phyloP scores from a whole-genome alignment of 1,140 invertebrate genomes.

The Arctopsyche grandis region DNA sequence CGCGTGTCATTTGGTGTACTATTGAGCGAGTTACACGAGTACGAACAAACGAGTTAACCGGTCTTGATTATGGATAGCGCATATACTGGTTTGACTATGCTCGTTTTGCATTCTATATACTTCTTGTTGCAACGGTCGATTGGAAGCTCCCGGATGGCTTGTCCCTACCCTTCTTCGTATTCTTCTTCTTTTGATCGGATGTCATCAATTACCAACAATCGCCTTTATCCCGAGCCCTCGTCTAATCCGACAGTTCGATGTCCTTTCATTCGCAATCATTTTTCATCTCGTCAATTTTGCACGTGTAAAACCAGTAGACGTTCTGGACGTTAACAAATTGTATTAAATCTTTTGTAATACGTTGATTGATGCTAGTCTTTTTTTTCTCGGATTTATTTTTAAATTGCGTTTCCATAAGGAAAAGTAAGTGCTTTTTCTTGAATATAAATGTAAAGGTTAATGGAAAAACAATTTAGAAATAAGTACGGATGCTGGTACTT shows the following conservation, averaged over 20 bases:
- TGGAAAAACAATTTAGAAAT: too few relatives aligned
- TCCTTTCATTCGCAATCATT: background rate
- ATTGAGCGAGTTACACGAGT: background rate
- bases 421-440: too few relatives aligned
- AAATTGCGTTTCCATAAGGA: too few relatives aligned
- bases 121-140: background rate
- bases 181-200: background rate
- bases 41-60: constrained; percentile 28
- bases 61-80: constrained; percentile 2
- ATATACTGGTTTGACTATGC: background rate
- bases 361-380: too few relatives aligned
- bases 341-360: too few relatives aligned
- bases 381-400: too few relatives aligned
- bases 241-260: background rate
- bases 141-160: background rate
- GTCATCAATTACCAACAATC: constrained; percentile 15
- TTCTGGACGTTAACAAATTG: too few relatives aligned
- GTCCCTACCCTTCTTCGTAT: too few relatives aligned
- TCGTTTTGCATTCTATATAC: constrained; percentile 11
- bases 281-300: background rate
- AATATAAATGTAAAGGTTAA: too few relatives aligned
- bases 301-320: too few relatives aligned
- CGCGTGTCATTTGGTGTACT: too few relatives aligned
- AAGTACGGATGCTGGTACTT: too few relatives aligned
- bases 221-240: constrained; percentile 3